Evolutionary conservation across 1,140 invertebrate genomes (phyloP).

Genomic region (Lithobius niger): DNA sequence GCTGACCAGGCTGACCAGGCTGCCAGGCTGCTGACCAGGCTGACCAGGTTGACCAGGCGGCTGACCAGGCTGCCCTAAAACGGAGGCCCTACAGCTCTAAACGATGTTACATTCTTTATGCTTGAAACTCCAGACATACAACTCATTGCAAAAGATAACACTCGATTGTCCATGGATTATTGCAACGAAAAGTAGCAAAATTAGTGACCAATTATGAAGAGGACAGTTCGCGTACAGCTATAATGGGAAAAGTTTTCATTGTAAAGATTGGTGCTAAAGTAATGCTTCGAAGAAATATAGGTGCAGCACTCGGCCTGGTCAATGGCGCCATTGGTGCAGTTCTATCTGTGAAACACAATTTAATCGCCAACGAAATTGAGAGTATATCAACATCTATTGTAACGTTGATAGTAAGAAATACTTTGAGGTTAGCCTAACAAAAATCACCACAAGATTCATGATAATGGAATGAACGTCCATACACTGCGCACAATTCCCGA

Average conservation of each 20-base stretch:
- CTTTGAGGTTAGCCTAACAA: not conserved
- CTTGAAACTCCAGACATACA: no score
- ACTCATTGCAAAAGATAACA: no score
- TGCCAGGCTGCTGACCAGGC: no score
- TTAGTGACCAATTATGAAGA: no score
- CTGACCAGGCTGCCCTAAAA: no score
- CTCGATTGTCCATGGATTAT: not conserved
- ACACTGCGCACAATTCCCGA: constrained; percentile 29
- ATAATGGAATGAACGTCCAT: constrained; percentile 12
- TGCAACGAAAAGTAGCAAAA: no score
- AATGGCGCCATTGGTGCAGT: constrained; percentile 6
- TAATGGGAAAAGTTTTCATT: not conserved
- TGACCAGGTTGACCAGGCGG: no score
- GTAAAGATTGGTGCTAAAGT: constrained; percentile 1
- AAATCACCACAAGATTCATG: not conserved
- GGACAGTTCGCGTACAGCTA: not conserved
- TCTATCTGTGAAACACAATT: not conserved
- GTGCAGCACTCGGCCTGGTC: not conserved
- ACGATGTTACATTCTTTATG: no score
- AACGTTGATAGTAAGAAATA: no score
- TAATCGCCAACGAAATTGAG: not conserved
- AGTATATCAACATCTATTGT: not conserved
- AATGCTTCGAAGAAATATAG: constrained; percentile 5
- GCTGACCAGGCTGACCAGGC: no score
- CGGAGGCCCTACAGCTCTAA: no score